Evolutionary conservation across 1,140 invertebrate genomes (phyloP), one percentile per base, ranked within the genome.

Genomic region (Zelostemma sp.): DNA sequence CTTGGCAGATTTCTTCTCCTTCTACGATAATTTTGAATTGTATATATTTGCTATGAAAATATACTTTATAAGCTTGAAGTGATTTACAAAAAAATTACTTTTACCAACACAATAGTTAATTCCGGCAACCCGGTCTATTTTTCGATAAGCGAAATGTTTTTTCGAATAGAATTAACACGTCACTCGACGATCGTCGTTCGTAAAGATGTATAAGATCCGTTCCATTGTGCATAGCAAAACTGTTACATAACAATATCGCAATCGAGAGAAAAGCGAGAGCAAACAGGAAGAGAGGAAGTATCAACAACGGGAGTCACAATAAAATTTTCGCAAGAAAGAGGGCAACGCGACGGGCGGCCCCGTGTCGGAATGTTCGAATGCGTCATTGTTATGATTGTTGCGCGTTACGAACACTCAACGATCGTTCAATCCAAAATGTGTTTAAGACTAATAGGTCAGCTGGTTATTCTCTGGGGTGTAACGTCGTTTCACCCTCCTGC

Each of bases 271-370:
- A 72, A 64, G 12, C 9, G 12, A 51, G 51, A 60, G 59, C 14
- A 45, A 65, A 72, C 69, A 68, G 63, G 63, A 72, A 67, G 50
- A 46, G 57, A 51, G 69, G 66, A 68, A 68, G 60, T 62, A 72
- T 68, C 69, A 72, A 72, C 69, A 65, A 72, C 64, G 53, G 43
- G 41, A 50, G 55, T 60, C 53, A 61, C 64, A 72, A 68, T 65
- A 28, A 60, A 43, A 40, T 61, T 61, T 67, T 73, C 19, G 60
- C 53, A 50, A 15, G 14, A 15, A 41, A 73, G 64, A 70, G 57
- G 57, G 33, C 60, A 43, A 21, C 69, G 6, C 72, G 16, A 56
- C 75, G 71, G 75, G 77, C 73, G 75, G 74, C 31, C 59, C 61
- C 63, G 56, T 68, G 62, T 50, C 43, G 57, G 43, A 68, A 66